A percentile compares a stretch with the other conserved stretches of the same genome.
phyloP scores from a whole-genome alignment of 2,797 vertebrate genomes.

The Phoeniculus purpureus region DNA sequence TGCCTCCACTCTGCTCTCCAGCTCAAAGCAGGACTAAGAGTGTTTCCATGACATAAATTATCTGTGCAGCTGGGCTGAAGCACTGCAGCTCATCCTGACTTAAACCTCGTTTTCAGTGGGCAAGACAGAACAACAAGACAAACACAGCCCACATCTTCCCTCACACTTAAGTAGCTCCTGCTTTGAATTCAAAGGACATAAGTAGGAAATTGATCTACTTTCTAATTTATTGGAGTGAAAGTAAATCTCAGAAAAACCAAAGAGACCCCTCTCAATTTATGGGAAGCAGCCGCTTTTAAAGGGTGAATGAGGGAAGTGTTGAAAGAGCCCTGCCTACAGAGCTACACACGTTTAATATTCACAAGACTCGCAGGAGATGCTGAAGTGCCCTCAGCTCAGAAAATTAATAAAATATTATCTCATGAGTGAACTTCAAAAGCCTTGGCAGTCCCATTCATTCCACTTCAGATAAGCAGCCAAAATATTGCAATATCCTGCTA shows the following conservation, averaged over 20 bases:
- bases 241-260: constrained; percentile 54
- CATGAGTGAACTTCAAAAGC: constrained; percentile 72
- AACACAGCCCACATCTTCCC: background rate
- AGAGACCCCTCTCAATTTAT: constrained; percentile 52
- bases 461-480: constrained; percentile 71
- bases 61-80: background rate
- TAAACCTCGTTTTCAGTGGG: background rate
- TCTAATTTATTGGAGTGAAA: constrained; percentile 70
- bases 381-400: constrained; percentile 66
- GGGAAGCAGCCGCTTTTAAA: constrained; percentile 35
- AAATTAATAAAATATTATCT: constrained; percentile 73
- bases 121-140: constrained; percentile 22
- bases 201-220: constrained; percentile 59
- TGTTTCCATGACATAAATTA: constrained; percentile 6
- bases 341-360: constrained; percentile 44
- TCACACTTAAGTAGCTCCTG: background rate
- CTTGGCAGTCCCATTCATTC: constrained; percentile 69
- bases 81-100: constrained; percentile 10
- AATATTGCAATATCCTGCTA: constrained; percentile 72
- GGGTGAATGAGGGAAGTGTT: constrained; percentile 24
- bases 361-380: constrained; percentile 59
- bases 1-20: background rate
- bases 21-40: background rate
- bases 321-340: constrained; percentile 55
- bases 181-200: constrained; percentile 41